Evolutionary conservation across 1,140 invertebrate species (phyloP).

Genomic region (Samia ricini): DNA sequence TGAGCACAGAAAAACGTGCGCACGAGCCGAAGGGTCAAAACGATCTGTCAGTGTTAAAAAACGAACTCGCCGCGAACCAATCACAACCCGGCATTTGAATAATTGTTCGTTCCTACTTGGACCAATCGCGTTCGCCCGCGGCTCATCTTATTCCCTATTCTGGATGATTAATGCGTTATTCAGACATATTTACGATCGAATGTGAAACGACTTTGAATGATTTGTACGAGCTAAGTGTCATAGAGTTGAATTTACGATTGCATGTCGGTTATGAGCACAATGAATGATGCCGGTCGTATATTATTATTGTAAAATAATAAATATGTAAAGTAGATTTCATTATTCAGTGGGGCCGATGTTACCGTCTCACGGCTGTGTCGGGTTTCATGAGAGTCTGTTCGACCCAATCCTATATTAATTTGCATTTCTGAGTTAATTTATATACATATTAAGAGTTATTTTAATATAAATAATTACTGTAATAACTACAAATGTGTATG

Average conservation of each 20-base stretch:
- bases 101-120: constrained; percentile 57
- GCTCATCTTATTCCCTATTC: constrained; percentile 48
- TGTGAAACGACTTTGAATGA: constrained; percentile 62
- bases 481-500: background rate
- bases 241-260: constrained; percentile 58
- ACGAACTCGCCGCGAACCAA: constrained; percentile 45
- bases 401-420: background rate
- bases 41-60: constrained; percentile 63
- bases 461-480: background rate
- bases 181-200: constrained; percentile 56
- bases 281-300: constrained; percentile 33
- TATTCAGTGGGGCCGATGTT: constrained; percentile 15
- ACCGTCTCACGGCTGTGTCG: background rate
- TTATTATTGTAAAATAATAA: constrained; percentile 32
- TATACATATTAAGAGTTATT: background rate
- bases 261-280: constrained; percentile 35
- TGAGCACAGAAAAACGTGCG: constrained; percentile 36
- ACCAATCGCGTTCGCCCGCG: constrained; percentile 56
- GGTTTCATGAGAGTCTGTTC: background rate
- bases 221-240: constrained; percentile 53
- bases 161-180: constrained; percentile 61
- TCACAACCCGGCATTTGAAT: constrained; percentile 55
- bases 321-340: constrained; percentile 30
- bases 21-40: constrained; percentile 64
- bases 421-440: background rate